Base-by-base conservation (phyloP, 2,113 vertebrate genomes). In the Psammodynastes pulverulentus region DNA sequence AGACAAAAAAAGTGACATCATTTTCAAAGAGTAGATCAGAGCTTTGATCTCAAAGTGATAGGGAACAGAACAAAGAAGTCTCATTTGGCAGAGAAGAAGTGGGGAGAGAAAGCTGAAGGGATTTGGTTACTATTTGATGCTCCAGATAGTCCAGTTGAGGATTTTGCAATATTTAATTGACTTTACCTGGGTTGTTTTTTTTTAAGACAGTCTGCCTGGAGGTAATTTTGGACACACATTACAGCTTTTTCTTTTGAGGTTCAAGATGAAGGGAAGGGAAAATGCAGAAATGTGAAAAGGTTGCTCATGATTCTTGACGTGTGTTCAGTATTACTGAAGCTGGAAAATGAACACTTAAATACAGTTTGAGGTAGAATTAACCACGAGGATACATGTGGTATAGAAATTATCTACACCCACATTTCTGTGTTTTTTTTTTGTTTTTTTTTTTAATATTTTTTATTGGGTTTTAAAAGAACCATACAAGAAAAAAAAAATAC, bases 31-130 rank as follows among this genome's bases (percentile, higher is more conserved):
- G 1, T 8, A 29, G 48, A 87, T 96, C 92, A 94, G 93, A 53
- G 91, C 85, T 96, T 96, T 92, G 94, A 94, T 94, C 91, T 96
- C 86, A 89, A 89, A 29, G 93, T 91, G 72, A 94, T 79, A 96
- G 86, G 95, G 95, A 94, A 43, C 54, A 94, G 79, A 87, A 96
- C 88, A 94, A 94, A 96, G 52, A 17, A 89, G 87, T 90, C 94
- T 92, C 49, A 56, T n/a, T 88, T 95, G 90, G 49, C 85, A 92
- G 43, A 84, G 26, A 67, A 88, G 84, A 94, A 95, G 62, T 51
- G 53, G 12, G 10, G 9, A 56, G 48, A 95, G 26, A 87, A 79
- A 4, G 90, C 88, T 49, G 72, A 86, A 89, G 39, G 24, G 24
- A 5, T 39, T 46, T 7, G 52, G 58, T 39, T 51, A 88, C 49